Percentiles rank a stretch among this genome's conserved stretches.
These are phyloP conservation scores for Aplidium turbinatum DNA, from an alignment of 23 tunicate species.

Conservation along the genomic window DNA sequence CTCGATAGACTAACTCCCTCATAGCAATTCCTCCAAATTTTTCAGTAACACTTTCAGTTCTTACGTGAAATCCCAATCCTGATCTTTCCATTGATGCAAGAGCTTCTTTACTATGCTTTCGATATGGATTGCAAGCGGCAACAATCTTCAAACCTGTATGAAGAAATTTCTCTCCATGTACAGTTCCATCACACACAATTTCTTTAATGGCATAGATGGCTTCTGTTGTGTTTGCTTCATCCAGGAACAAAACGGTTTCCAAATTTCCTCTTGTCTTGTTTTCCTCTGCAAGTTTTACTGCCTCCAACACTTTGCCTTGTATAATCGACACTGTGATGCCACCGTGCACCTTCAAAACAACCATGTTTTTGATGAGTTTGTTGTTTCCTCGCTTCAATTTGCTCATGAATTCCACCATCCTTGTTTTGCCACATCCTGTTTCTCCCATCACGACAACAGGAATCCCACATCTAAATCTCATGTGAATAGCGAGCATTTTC, in stretches of 20 bases:
- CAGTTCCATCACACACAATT: constrained; percentile 50
- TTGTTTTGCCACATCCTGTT: constrained; percentile 78
- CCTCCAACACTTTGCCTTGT: constrained; percentile 27
- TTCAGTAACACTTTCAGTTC: constrained; percentile 28
- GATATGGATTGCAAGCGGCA: constrained; percentile 66
- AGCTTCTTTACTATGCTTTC: constrained; percentile 26
- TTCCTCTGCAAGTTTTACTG: constrained; percentile 15
- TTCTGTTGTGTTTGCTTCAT: constrained; percentile 75
- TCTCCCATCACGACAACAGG: constrained; percentile 76
- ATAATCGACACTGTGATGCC: constrained; percentile 42
- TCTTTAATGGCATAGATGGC: constrained; percentile 71
- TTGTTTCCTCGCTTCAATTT: constrained; percentile 28
- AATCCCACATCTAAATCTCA: constrained; percentile 65
- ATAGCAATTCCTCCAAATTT: constrained; percentile 41
- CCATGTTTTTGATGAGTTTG: constrained; percentile 26
- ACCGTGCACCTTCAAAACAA: constrained; percentile 59
- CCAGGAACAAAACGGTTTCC: constrained; percentile 45
- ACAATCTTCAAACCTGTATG: constrained; percentile 36
- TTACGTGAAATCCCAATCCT: constrained; percentile 57
- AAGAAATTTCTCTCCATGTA: constrained; percentile 29
- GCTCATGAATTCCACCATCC: constrained; percentile 79
- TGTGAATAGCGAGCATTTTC: constrained; percentile 67
- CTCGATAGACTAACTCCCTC: constrained; percentile 55
- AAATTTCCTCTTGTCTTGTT: constrained; percentile 4
- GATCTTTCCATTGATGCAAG: constrained; percentile 46